Base-by-base conservation (phyloP, 2,888 invertebrate species). In the Leptopterna dolabrata region DNA sequence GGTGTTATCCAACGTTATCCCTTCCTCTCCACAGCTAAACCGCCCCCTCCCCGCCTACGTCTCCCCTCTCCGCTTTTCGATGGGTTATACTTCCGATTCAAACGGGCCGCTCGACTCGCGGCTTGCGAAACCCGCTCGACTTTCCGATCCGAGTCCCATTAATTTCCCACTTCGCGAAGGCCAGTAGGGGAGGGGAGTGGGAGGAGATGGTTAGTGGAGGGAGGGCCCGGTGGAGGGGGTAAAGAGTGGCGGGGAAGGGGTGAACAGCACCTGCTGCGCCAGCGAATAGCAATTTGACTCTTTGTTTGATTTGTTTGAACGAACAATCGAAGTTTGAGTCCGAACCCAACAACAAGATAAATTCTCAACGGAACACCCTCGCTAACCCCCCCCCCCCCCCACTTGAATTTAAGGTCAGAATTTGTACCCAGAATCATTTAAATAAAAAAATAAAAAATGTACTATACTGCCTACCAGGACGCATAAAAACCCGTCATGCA, bases 51-150 rank as follows among this genome's bases (percentile, higher is more conserved):
- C 36, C 36, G 2, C 36, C n/a, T n/a, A 36, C 63, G 4, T 24
- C 27, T 0, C 24, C 63, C 55, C 16, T n/a, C 55, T n/a, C n/a
- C n/a, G n/a, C n/a, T n/a, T n/a, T n/a, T n/a, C n/a, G n/a, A n/a
- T n/a, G n/a, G n/a, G n/a, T n/a, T n/a, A n/a, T n/a, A n/a, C n/a
- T n/a, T n/a, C n/a, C n/a, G n/a, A 16, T 55, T 55, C 55, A 55
- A 55, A 55, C 76, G 43, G 16, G 41, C 36, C 16, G 76, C 43
- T 76, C 1, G 29, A 43, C 78, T n/a, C 78, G 43, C 24, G 41
- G 78, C n/a, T 45, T 43, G 41, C 78, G 45, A 45, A 76, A 76
- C 45, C 78, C 78, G 78, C 78, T 78, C 78, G 45, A 78, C 78
- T 78, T 78, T 78, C 78, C 45, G 45, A 78, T 78, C 41, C n/a